Conservation (phyloP, 2,888 invertebrate species). For the Eucera pruinosa region DNA sequence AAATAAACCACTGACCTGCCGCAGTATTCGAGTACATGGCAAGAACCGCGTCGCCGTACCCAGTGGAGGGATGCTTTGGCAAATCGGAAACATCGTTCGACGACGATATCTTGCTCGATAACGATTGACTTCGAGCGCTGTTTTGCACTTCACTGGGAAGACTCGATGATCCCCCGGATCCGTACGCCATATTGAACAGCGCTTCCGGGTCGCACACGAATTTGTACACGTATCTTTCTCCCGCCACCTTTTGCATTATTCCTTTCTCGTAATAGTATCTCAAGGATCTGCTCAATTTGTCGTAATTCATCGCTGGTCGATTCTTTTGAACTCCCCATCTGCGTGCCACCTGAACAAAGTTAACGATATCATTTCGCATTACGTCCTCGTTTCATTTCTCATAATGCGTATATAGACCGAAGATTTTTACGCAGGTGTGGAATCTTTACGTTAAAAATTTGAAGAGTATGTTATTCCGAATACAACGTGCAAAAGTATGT, state of each 20-base stretch:
- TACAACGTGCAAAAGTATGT: too few relatives aligned
- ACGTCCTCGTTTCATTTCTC: too few relatives aligned
- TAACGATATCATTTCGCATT: too few relatives aligned
- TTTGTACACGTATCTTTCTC: constrained; percentile 98
- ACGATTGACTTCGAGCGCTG: constrained; percentile 71
- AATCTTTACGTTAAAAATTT: too few relatives aligned
- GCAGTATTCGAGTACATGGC: constrained; percentile 80
- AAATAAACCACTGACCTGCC: constrained; percentile 42
- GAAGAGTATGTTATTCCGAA: too few relatives aligned
- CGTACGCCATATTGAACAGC: constrained; percentile 93
- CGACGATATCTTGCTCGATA: constrained; percentile 70
- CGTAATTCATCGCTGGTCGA: constrained; percentile 98
- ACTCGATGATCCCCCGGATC: constrained; percentile 77
- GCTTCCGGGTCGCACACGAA: constrained; percentile 98
- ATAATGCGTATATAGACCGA: too few relatives aligned
- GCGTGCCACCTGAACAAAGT: constrained; percentile 91
- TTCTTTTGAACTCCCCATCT: constrained; percentile 99
- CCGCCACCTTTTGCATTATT: constrained; percentile 99
- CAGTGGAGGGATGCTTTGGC: constrained; percentile 72
- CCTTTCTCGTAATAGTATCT: constrained; percentile 99
- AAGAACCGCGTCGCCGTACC: constrained; percentile 79
- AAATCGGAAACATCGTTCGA: constrained; percentile 69
- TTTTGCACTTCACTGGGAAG: constrained; percentile 74
- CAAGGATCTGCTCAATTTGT: constrained; percentile 96
- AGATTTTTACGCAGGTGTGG: too few relatives aligned